Evolutionary conservation across 2,888 invertebrate genomes (phyloP), one percentile per base, ranked within the genome.

Genomic region (Odontocerum albicorne): DNA sequence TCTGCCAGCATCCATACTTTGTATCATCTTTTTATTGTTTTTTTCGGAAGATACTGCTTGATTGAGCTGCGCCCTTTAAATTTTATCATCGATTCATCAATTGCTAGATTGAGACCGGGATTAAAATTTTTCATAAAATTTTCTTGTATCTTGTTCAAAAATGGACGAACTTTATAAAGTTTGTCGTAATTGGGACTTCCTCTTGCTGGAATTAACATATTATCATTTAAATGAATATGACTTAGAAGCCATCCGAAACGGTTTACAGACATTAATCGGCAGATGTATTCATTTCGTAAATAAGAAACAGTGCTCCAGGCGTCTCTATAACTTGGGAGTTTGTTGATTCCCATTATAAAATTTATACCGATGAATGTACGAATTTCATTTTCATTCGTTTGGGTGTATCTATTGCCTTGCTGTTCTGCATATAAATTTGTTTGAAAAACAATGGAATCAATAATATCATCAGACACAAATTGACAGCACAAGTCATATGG

Each of bases 1-100:
- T 21, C 17, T n/a, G 40, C 40, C 17, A 21, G 20, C 17, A 21
- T 21, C 40, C 40, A 40, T 40, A 40, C n/a, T 40, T 66, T 66
- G 57, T 65, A 66, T 4, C 66, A 66, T 17, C 66, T 57, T 62
- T 66, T 67, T 57, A 64, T 64, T 15, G 65, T 64, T 61, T 67
- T 66, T 46, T 63, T 64, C 27, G 65, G 66, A 46, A 67, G 62
- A 61, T 65, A 67, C 56, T 67, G 65, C 59, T 65, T 66, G 32
- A 66, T 42, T 15, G 54, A 57, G 46, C 58, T 59, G 45, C 62
- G 57, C 43, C 58, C 61, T 54, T 62, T 62, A 31, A 62, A 63
- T 61, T 62, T 64, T 33, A 62, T 54, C 62, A 63, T 62, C 27
- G 63, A 63, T 45, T 63, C 62, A 60, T 62, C 63, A 51, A 62